Evolutionary conservation across 2,888 invertebrate species (phyloP).

Genomic region (Ptychoptera contaminata): DNA sequence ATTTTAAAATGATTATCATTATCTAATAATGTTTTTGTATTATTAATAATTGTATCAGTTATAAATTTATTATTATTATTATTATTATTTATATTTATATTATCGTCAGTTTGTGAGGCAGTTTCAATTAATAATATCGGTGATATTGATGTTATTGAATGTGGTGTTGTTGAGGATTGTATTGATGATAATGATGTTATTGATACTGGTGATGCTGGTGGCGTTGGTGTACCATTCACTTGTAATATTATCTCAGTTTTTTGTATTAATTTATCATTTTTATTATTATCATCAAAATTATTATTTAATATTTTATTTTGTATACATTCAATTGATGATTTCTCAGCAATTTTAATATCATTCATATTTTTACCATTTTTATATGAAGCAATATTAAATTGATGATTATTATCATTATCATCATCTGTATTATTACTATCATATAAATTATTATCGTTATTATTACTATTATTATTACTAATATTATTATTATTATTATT

Average conservation of each 20-base stretch:
- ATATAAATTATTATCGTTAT: neutral
- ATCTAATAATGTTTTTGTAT: neutral
- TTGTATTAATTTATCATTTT: constrained; percentile 39
- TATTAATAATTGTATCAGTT: neutral
- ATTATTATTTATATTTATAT: constrained; percentile 9
- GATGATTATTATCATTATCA: neutral
- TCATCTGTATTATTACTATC: neutral
- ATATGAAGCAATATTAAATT: neutral
- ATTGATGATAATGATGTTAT: neutral
- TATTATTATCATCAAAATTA: neutral
- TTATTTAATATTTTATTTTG: neutral
- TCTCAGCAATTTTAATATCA: neutral
- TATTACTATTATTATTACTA: neutral
- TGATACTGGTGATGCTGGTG: neutral
- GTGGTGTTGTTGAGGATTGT: constrained; percentile 34
- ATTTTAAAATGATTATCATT: neutral
- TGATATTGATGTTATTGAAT: constrained; percentile 20
- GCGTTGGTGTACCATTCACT: constrained; percentile 40
- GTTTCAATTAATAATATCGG: constrained; percentile 37
- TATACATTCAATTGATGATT: no score
- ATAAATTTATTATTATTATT: neutral
- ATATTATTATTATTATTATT: neutral
- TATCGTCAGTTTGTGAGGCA: constrained; percentile 39
- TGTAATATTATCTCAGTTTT: constrained; percentile 45
- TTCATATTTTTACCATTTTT: neutral